These are phyloP conservation scores for Desoria tigrina DNA, from an alignment of 2,888 invertebrate genomes.

Conservation along the genomic window DNA sequence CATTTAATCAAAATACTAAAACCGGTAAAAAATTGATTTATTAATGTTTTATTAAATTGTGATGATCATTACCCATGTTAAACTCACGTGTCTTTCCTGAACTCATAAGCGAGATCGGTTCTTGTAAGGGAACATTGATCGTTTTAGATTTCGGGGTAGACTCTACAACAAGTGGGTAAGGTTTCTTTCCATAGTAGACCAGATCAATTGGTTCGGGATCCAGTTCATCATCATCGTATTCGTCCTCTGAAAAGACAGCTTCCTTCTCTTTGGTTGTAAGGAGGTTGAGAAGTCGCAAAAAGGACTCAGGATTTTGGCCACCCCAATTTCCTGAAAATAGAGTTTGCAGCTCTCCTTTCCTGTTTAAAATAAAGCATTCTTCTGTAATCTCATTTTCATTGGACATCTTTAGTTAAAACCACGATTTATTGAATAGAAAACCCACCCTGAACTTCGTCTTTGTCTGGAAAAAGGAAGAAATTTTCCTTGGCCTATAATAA, in stretches of 20 bases:
- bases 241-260: neutral
- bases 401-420: too few species aligned
- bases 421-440: too few species aligned
- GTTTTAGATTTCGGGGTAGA: too few species aligned
- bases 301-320: neutral
- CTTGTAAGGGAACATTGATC: too few species aligned
- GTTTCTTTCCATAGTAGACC: conserved; percentile 24
- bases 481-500: too few species aligned
- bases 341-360: neutral
- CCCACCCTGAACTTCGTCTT: too few species aligned
- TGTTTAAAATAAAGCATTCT: neutral
- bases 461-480: too few species aligned
- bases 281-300: neutral
- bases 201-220: conserved; percentile 33
- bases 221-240: conserved; percentile 20
- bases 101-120: neutral
- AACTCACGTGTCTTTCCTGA: too few species aligned
- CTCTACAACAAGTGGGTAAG: conserved; percentile 2
- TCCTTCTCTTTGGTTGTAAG: neutral
- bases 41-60: too few species aligned
- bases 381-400: too few species aligned
- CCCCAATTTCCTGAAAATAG: neutral
- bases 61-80: too few species aligned
- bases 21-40: neutral
- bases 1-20: neutral